phyloP scores from a whole-genome alignment of 1,140 invertebrate genomes.

The Dinoponera quadriceps region DNA sequence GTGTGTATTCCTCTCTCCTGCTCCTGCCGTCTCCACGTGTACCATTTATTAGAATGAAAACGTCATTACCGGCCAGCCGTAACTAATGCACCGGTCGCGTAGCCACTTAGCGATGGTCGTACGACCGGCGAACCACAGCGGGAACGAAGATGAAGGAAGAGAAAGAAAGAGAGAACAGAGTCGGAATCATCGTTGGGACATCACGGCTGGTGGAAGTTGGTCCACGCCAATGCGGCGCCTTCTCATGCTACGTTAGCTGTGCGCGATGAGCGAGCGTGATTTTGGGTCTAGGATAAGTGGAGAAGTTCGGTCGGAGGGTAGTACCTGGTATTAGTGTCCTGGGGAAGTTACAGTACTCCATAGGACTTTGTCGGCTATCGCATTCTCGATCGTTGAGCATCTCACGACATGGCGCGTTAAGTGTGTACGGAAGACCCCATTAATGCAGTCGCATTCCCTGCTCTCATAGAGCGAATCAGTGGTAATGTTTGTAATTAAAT shows the following conservation, averaged over 20 bases:
- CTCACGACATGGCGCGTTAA: not conserved
- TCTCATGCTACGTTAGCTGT: slow-evolving; percentile 10
- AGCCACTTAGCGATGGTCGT: slow-evolving; percentile 74
- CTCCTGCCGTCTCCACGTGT: slow-evolving; percentile 58
- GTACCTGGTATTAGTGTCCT: not conserved
- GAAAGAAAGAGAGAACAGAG: not conserved
- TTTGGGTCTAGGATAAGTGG: slow-evolving; percentile 25
- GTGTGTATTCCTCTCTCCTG: slow-evolving; percentile 8
- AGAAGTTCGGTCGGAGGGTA: not conserved
- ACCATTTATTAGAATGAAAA: slow-evolving; percentile 79
- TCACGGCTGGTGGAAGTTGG: not conserved
- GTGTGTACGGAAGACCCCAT: no score
- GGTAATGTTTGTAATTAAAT: no score
- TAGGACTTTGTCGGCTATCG: not conserved
- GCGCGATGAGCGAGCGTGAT: slow-evolving; percentile 39
- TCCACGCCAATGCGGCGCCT: slow-evolving; percentile 67
- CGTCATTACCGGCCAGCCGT: slow-evolving; percentile 75
- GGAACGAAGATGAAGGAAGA: not conserved
- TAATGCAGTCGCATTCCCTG: no score
- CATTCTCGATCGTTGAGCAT: not conserved
- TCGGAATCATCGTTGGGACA: slow-evolving; percentile 18
- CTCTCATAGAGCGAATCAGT: no score
- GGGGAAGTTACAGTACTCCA: not conserved
- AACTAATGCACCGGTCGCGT: slow-evolving; percentile 74
- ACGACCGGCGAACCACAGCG: slow-evolving; percentile 17